Conservation (phyloP, 2,113 vertebrate species). For the Vicugna pacos region DNA sequence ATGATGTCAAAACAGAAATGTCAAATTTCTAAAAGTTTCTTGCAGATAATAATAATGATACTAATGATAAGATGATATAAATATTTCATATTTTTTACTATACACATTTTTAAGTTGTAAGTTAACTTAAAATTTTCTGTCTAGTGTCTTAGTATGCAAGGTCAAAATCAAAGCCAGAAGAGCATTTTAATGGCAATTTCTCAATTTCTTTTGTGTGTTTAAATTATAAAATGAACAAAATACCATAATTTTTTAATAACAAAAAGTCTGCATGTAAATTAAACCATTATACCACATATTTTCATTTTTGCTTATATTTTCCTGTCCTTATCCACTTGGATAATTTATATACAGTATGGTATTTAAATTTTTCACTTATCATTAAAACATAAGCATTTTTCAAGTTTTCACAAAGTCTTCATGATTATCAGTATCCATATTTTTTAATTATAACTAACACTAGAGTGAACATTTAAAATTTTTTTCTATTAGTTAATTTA, state of each 20-base stretch:
- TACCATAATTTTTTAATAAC: neutral
- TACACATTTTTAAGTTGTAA: neutral
- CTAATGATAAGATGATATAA: neutral
- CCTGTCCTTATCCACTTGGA: neutral
- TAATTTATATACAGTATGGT: neutral
- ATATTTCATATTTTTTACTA: neutral
- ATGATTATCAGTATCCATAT: neutral
- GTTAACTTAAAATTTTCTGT: neutral
- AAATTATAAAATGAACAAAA: conserved; percentile 44
- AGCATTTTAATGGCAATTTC: neutral
- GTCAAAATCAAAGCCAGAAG: neutral
- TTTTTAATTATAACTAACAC: neutral
- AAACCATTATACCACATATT: neutral
- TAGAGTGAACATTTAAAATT: neutral
- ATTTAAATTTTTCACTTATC: neutral
- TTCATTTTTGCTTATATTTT: conserved; percentile 37
- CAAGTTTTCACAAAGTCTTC: neutral
- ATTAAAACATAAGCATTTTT: neutral
- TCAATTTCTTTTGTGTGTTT: neutral
- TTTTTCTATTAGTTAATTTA: neutral
- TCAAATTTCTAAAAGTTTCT: neutral
- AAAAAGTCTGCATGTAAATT: neutral
- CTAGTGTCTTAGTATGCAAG: neutral
- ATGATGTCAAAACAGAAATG: neutral
- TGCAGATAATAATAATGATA: neutral